phyloP scores from a whole-genome alignment of 2,113 vertebrate genomes.

The Upupa epops region DNA sequence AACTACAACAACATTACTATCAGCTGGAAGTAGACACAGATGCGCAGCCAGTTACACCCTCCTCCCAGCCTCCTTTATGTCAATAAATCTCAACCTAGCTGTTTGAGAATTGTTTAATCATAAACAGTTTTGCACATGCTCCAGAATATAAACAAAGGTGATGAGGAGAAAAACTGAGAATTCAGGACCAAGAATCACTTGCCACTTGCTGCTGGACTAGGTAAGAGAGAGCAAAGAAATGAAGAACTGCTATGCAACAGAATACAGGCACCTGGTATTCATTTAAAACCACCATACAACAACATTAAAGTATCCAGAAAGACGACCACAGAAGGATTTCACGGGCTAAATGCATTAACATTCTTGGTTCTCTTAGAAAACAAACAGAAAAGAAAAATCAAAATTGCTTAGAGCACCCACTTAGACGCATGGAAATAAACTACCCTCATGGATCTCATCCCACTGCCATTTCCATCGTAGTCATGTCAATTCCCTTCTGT shows the following conservation, averaged over 20 bases:
- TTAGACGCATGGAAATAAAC: constrained; percentile 47
- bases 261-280: not conserved
- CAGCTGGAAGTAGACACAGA: constrained; percentile 5
- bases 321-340: not conserved
- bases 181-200: not conserved
- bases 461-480: constrained; percentile 9
- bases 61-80: constrained; percentile 32
- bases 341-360: constrained; percentile 15
- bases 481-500: constrained; percentile 45
- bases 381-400: not conserved
- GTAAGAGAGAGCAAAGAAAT: not conserved
- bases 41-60: constrained; percentile 4
- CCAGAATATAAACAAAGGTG: constrained; percentile 18
- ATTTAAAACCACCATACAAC: not conserved
- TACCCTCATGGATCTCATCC: constrained; percentile 46
- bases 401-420: constrained; percentile 48
- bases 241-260: not conserved
- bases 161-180: not conserved
- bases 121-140: constrained; percentile 41
- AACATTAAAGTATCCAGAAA: not conserved
- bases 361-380: constrained; percentile 34
- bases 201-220: not conserved
- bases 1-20: not conserved
- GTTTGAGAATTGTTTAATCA: constrained; percentile 70
- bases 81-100: constrained; percentile 42